These are phyloP conservation scores for Tenthredo livida DNA, from an alignment of 2,888 invertebrate species.

Conservation along the genomic window DNA sequence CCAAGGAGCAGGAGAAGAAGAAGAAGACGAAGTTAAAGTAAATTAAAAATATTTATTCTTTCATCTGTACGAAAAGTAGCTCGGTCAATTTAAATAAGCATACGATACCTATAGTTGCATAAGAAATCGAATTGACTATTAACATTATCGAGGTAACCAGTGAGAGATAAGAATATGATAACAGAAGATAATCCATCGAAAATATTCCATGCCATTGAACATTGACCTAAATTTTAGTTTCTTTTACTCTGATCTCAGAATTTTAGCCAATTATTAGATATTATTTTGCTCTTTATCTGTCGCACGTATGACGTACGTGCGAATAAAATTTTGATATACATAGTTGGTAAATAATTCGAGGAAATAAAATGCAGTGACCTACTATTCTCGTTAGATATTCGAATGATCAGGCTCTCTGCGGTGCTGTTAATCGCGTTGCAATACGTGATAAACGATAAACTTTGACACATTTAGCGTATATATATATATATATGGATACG, in stretches of 20 bases:
- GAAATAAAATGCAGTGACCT: background rate
- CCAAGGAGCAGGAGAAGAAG: background rate
- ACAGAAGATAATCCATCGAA: no score
- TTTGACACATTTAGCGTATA: background rate
- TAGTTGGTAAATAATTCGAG: background rate
- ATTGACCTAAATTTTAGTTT: no score
- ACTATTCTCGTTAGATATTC: slow-evolving; percentile 1
- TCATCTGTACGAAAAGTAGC: background rate
- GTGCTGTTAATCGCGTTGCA: background rate
- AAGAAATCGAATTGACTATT: background rate
- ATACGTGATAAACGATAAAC: slow-evolving; percentile 6
- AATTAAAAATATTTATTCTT: background rate
- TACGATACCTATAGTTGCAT: background rate
- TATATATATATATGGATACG: background rate
- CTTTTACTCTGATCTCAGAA: no score
- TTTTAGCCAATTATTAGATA: no score
- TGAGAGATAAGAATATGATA: no score
- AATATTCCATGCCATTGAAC: no score
- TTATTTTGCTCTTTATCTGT: background rate
- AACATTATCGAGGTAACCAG: background rate
- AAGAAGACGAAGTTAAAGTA: background rate
- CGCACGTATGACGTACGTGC: background rate
- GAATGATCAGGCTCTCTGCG: background rate
- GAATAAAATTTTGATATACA: background rate
- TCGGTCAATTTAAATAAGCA: background rate